Conservation (phyloP, 2,113 vertebrate species). For the Pseudopipra pipra region DNA sequence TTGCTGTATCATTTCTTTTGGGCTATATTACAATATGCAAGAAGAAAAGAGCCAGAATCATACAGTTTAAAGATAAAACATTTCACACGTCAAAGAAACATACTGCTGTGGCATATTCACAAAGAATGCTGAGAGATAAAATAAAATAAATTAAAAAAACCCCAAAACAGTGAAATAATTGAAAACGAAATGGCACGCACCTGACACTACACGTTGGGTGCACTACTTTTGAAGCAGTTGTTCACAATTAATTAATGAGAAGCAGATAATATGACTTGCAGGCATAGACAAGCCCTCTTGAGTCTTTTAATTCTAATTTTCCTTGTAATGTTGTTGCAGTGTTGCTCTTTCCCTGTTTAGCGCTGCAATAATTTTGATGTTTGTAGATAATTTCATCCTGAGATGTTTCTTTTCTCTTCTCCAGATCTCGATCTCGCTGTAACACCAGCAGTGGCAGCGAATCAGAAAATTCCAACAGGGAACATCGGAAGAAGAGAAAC, state of each 20-base stretch:
- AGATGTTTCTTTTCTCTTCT: not conserved
- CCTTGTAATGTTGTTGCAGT: not conserved
- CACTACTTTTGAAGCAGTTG: not conserved
- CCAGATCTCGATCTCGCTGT: slow-evolving; percentile 86
- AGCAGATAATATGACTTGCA: not conserved
- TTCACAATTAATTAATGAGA: not conserved
- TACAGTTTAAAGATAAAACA: not conserved
- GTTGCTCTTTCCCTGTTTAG: not conserved
- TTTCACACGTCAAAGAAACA: not conserved
- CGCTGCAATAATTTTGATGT: not conserved
- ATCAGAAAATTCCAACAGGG: slow-evolving; percentile 86
- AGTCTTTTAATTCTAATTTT: not conserved
- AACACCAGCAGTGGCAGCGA: slow-evolving; percentile 91
- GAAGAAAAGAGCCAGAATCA: not conserved
- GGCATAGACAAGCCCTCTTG: not conserved
- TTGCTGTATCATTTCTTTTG: not conserved
- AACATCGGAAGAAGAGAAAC: slow-evolving; percentile 86
- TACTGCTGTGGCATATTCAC: not conserved
- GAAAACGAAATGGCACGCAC: not conserved
- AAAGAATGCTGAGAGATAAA: not conserved
- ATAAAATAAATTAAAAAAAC: not conserved
- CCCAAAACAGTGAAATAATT: not conserved
- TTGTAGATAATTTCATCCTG: not conserved
- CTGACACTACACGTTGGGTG: not conserved
- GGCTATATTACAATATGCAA: not conserved